phyloP scores from a whole-genome alignment of 2,797 vertebrate genomes.

The Protosalanx chinensis region DNA sequence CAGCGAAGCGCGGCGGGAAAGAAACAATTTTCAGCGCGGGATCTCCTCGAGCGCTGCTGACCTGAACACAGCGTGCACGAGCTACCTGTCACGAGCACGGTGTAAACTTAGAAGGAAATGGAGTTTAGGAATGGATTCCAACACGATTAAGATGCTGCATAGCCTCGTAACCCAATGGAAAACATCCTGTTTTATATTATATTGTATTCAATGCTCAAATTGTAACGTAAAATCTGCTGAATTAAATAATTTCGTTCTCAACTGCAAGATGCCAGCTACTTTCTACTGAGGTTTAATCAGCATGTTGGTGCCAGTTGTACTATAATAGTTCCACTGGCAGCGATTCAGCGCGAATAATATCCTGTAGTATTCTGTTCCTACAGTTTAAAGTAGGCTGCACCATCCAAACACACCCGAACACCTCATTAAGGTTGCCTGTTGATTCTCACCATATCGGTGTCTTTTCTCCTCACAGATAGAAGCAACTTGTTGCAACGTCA shows the following conservation, averaged over 20 bases:
- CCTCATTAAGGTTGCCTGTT: neutral
- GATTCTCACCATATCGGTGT: conserved; percentile 14
- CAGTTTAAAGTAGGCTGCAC: neutral
- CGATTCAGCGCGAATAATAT: neutral
- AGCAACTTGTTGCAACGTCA: conserved; percentile 82
- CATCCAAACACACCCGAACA: neutral
- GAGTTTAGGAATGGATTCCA: neutral
- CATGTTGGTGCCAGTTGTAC: no score
- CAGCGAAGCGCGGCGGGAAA: conserved; percentile 4
- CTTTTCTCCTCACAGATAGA: conserved; percentile 47
- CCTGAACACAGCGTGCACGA: neutral
- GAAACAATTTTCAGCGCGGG: conserved; percentile 12
- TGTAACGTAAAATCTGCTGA: no score
- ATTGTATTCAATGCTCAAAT: no score
- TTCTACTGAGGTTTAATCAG: no score
- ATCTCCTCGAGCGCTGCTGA: neutral
- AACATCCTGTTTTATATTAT: no score
- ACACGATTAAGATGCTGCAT: no score
- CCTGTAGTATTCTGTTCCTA: neutral
- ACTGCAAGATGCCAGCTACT: no score
- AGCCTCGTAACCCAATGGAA: no score
- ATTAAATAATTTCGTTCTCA: no score
- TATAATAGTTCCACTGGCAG: no score
- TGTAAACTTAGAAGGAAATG: neutral
- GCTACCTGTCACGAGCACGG: conserved; percentile 8